Evolutionary conservation across 2,888 invertebrate genomes (phyloP).

Genomic region (Coleophora deauratella): DNA sequence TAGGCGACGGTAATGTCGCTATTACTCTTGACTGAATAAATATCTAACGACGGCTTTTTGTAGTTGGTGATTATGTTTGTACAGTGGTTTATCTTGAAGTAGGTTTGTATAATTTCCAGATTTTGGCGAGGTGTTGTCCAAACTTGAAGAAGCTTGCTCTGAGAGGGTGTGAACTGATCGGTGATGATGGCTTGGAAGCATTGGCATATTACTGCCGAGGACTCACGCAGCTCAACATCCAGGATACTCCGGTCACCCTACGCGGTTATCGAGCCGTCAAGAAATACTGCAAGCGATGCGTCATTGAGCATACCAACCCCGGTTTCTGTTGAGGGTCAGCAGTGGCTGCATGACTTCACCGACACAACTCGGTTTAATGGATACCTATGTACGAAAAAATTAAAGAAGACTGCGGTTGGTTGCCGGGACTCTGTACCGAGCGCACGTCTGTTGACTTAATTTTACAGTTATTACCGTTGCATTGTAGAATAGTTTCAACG

Average conservation of each 20-base stretch:
- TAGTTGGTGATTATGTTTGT: too few species aligned
- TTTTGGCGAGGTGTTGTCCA: conserved; percentile 90
- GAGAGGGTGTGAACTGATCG: conserved; percentile 92
- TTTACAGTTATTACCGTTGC: too few species aligned
- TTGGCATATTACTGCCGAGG: conserved; percentile 93
- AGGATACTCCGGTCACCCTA: conserved; percentile 92
- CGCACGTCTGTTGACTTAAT: too few species aligned
- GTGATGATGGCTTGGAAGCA: conserved; percentile 88
- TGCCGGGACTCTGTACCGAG: too few species aligned
- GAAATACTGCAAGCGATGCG: conserved; percentile 92
- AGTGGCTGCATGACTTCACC: neutral
- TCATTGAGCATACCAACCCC: conserved; percentile 96
- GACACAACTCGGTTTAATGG: neutral
- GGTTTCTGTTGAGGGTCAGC: conserved; percentile 82
- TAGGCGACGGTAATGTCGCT: too few species aligned
- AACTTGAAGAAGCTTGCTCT: conserved; percentile 92
- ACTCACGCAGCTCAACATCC: conserved; percentile 92
- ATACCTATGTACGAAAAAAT: neutral
- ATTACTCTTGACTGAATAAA: too few species aligned
- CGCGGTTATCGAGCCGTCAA: conserved; percentile 94
- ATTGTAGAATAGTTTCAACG: too few species aligned
- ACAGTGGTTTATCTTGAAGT: too few species aligned
- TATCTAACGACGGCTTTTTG: too few species aligned
- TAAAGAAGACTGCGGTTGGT: too few species aligned
- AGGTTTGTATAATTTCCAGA: conserved; percentile 62